Evolutionary conservation across 1,140 invertebrate genomes (phyloP).

Genomic region (Euura lappo): DNA sequence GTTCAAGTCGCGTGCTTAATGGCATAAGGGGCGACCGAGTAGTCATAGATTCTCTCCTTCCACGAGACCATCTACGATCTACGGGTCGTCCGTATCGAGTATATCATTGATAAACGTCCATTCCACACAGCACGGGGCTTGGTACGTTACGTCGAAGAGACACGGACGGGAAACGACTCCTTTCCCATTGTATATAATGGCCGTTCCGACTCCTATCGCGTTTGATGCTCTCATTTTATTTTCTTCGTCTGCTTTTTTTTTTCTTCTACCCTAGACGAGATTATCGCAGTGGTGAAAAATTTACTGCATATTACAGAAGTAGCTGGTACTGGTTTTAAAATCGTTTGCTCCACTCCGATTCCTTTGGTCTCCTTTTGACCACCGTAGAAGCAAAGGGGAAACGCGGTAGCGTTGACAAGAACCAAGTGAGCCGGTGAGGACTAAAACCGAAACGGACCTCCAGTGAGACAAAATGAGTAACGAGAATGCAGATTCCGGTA

Average conservation of each 20-base stretch:
- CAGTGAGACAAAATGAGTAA: neutral
- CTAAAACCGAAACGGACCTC: neutral
- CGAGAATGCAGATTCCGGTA: neutral
- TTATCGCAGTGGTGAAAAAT: neutral
- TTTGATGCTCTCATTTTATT: too few species aligned
- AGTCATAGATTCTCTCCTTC: neutral
- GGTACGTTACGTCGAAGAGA: neutral
- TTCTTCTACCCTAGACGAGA: too few species aligned
- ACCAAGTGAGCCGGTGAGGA: neutral
- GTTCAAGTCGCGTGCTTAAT: neutral
- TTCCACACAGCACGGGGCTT: neutral
- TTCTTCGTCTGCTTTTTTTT: too few species aligned
- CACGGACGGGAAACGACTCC: neutral
- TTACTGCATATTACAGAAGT: neutral
- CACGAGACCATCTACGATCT: neutral
- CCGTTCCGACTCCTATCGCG: too few species aligned
- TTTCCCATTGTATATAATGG: too few species aligned
- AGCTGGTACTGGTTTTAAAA: neutral
- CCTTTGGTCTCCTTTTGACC: too few species aligned
- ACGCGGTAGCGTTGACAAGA: neutral
- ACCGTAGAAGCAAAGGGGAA: too few species aligned
- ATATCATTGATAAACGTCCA: slow-evolving; percentile 7
- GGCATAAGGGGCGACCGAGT: neutral
- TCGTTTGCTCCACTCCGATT: neutral
- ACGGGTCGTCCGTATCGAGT: neutral